These are phyloP conservation scores for Clamator glandarius DNA, from an alignment of 2,797 vertebrate genomes.

Conservation along the genomic window DNA sequence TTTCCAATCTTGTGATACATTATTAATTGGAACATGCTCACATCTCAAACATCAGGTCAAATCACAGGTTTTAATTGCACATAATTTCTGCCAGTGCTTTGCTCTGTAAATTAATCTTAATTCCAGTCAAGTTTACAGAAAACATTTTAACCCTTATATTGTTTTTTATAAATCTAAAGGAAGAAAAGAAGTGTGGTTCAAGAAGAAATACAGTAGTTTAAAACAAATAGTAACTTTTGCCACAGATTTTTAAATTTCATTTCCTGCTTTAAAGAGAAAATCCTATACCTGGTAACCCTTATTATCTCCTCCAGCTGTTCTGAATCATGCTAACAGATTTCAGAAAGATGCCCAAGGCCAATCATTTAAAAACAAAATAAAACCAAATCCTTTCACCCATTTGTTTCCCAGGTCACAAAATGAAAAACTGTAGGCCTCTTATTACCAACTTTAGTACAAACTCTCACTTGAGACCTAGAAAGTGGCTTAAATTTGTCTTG, in stretches of 20 bases:
- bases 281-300: background rate
- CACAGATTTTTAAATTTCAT: background rate
- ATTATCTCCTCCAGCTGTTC: background rate
- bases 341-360: background rate
- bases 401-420: constrained; percentile 7
- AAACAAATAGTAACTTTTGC: background rate
- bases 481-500: constrained; percentile 25
- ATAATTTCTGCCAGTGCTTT: background rate
- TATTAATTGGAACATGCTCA: background rate
- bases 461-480: background rate
- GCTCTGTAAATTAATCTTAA: background rate
- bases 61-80: constrained; percentile 19
- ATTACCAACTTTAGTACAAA: constrained; percentile 8
- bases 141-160: background rate
- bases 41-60: background rate
- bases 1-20: background rate
- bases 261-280: background rate
- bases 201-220: background rate
- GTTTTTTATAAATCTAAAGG: background rate
- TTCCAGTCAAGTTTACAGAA: background rate
- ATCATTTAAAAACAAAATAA: background rate
- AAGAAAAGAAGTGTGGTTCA: background rate
- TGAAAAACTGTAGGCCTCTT: background rate
- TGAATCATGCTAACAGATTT: background rate
- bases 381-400: background rate